Evolutionary conservation across 2,888 invertebrate genomes (phyloP), one percentile per base, ranked within the genome.

Genomic region (Helobdella robusta): DNA sequence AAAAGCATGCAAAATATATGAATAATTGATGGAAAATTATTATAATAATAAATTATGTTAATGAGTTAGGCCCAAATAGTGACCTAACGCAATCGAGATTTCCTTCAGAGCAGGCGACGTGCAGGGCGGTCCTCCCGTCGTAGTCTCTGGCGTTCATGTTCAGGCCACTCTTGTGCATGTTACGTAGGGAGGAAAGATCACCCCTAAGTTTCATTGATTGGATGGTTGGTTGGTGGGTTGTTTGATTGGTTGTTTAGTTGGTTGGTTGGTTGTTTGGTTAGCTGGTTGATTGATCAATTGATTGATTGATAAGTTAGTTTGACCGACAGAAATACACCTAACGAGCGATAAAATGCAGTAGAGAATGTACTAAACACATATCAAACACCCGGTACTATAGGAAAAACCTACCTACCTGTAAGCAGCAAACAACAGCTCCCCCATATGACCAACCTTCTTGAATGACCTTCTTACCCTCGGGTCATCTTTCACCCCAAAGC

Each of bases 101-200:
- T 0, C 95, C 95, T 80, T 97, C 95, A 6, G 93, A 89, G 0
- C 94, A 87, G 2, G 94, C 91, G 74, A 97, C 84, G 81, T 97
- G 95, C 56, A 97, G 82, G 1, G 95, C 94, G 2, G 94, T 94
- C 23, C 95, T 85, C 0, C 92, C 91, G 77, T 95, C 94, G 77
- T 95, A 95, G 80, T 95, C 94, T 11, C 90, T 86, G 32, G 61
- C 15, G 8, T 36, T 15, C 56, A 67, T 60, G 25, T 65, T 64
- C n/a, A n/a, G 25, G 20, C 50, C 62, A 4, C 56, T 36, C 32
- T 30, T 52, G 40, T 28, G 35, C 28, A 68, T 46, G 35, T 59
- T 54, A 18, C 36, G 48, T 15, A 69, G 64, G 2, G 64, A 36
- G 0, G 67, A 61, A 23, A 70, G 35, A 50, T 72, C 72, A 5